These are phyloP conservation scores for Catharus ustulatus DNA, from an alignment of 2,797 vertebrate genomes.

Conservation along the genomic window DNA sequence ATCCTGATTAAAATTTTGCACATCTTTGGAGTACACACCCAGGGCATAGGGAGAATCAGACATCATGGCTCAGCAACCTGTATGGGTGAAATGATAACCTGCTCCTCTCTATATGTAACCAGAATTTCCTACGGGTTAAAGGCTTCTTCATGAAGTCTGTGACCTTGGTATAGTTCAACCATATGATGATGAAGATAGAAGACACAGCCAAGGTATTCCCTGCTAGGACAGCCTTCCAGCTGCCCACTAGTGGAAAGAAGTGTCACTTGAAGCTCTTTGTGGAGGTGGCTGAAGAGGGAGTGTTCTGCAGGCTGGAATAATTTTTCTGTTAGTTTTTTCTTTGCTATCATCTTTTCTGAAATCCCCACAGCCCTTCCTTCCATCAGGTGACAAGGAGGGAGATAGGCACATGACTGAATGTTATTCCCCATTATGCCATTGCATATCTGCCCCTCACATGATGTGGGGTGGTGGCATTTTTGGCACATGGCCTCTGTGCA, in stretches of 20 bases:
- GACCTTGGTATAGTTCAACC: background rate
- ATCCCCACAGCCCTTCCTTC: background rate
- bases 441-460: background rate
- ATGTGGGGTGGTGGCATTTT: conserved; percentile 2
- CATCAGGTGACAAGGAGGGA: background rate
- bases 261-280: background rate
- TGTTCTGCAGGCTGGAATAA: background rate
- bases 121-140: background rate
- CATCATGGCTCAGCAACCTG: background rate
- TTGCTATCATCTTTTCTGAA: background rate
- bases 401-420: background rate
- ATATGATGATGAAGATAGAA: background rate
- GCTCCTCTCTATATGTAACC: background rate
- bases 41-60: background rate
- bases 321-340: background rate
- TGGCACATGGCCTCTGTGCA: background rate
- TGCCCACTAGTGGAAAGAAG: background rate
- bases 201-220: background rate
- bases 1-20: background rate
- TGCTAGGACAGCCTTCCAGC: background rate
- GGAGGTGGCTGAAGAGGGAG: background rate
- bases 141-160: background rate
- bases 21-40: background rate
- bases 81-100: background rate
- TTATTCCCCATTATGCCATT: background rate